A percentile compares a stretch with the other conserved stretches of the same genome.
These are phyloP conservation scores for Ara ararauna DNA, from an alignment of 2,797 vertebrate species.

Conservation along the genomic window DNA sequence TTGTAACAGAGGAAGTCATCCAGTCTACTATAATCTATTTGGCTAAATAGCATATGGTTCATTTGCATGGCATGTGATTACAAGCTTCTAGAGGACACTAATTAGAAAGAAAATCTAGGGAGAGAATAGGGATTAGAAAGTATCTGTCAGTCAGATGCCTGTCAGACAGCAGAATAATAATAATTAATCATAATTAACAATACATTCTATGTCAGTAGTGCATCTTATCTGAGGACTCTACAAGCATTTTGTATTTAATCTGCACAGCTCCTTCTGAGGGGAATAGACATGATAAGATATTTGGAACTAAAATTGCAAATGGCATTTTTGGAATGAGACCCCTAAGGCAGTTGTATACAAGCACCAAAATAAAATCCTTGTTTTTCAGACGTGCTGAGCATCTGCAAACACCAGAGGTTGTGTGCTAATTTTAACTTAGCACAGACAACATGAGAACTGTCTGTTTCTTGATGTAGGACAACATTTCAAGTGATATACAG, in stretches of 20 bases:
- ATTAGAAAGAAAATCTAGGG: conserved; percentile 53
- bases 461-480: not conserved
- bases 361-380: not conserved
- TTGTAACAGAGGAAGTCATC: not conserved
- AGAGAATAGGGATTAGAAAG: conserved; percentile 54
- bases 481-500: not conserved
- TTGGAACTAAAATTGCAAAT: conserved; percentile 45
- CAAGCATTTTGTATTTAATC: conserved; percentile 36
- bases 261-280: not conserved
- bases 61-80: conserved; percentile 39
- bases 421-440: not conserved
- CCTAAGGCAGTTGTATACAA: conserved; percentile 2
- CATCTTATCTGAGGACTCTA: conserved; percentile 24
- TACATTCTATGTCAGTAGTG: not conserved
- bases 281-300: conserved; percentile 29
- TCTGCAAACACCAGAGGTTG: not conserved
- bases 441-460: accelerated
- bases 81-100: conserved; percentile 47
- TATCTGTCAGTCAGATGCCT: conserved; percentile 6
- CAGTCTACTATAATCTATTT: not conserved
- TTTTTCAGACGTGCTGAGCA: not conserved
- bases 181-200: conserved; percentile 50
- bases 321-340: conserved; percentile 23
- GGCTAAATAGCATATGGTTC: not conserved
- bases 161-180: conserved; percentile 35